Evolutionary conservation across 2,888 invertebrate genomes (phyloP).

Genomic region (Lagria hirta): DNA sequence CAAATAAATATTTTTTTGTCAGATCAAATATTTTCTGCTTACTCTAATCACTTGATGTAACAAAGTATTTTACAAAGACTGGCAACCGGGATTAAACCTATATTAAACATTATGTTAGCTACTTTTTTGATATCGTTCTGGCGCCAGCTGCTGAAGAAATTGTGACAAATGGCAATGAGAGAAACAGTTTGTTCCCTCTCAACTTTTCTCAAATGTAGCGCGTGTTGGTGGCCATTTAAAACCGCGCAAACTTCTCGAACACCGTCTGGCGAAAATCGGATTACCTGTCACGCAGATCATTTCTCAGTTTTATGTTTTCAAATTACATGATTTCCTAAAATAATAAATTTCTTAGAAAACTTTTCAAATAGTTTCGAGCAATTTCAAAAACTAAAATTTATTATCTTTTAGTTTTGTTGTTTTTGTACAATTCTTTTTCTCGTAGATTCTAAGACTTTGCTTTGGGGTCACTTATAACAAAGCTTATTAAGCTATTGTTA

Average conservation of each 20-base stretch:
- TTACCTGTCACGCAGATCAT: constrained; percentile 36
- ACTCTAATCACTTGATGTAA: no score
- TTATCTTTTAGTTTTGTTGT: neutral
- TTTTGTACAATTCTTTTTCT: constrained; percentile 5
- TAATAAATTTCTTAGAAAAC: neutral
- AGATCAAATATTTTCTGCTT: constrained; percentile 14
- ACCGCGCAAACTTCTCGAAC: constrained; percentile 41
- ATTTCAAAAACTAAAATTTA: neutral
- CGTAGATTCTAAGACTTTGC: constrained; percentile 18
- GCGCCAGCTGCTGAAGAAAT: constrained; percentile 41
- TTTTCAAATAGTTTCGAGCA: neutral
- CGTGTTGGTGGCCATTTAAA: constrained; percentile 41
- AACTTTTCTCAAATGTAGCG: constrained; percentile 41
- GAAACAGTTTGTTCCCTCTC: constrained; percentile 39
- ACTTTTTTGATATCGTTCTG: constrained; percentile 25
- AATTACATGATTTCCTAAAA: constrained; percentile 13
- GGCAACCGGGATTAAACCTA: constrained; percentile 9
- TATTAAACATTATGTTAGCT: constrained; percentile 20
- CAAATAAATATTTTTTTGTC: constrained; percentile 20
- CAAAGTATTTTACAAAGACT: constrained; percentile 9
- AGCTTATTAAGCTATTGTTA: constrained; percentile 33
- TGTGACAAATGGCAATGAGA: constrained; percentile 43
- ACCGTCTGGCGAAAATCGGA: constrained; percentile 36
- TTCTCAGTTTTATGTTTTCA: constrained; percentile 24
- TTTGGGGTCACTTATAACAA: constrained; percentile 30